Evolutionary conservation across 2,888 invertebrate species (phyloP).

Genomic region (Salticus scenicus): DNA sequence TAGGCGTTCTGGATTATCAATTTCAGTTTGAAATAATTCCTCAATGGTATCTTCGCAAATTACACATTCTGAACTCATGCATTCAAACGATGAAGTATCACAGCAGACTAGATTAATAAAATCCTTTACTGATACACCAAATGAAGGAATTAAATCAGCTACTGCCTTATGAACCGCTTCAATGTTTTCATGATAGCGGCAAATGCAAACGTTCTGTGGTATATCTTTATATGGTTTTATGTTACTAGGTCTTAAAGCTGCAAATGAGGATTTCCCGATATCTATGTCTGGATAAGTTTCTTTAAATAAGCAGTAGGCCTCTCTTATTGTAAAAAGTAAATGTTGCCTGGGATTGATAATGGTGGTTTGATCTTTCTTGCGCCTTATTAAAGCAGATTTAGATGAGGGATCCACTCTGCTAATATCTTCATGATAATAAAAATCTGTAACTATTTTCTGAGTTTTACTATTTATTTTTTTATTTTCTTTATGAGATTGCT

Average conservation of each 20-base stretch:
- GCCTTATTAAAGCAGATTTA: background rate
- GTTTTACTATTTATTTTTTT: background rate
- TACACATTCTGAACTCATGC: background rate
- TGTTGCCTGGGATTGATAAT: background rate
- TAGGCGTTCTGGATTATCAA: background rate
- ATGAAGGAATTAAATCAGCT: background rate
- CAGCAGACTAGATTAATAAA: background rate
- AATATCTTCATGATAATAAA: background rate
- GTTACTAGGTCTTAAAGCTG: conserved; percentile 11
- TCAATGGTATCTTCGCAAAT: background rate
- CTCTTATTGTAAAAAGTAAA: conserved; percentile 8
- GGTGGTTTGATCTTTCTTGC: background rate
- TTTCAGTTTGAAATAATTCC: background rate
- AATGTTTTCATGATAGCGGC: background rate
- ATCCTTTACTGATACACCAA: background rate
- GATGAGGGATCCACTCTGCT: background rate
- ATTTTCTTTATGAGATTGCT: background rate
- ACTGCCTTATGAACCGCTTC: background rate
- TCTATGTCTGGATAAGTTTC: background rate
- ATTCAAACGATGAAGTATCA: background rate
- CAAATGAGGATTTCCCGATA: conserved; percentile 4
- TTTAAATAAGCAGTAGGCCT: background rate
- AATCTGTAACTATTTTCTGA: conserved; percentile 4
- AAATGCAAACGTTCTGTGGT: conserved; percentile 1
- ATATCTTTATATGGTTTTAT: conserved; percentile 8